Percentiles rank a stretch among this genome's conserved stretches.
Evolutionary conservation across 2,113 vertebrate species (phyloP).

Genomic region (Anthoscopus minutus): DNA sequence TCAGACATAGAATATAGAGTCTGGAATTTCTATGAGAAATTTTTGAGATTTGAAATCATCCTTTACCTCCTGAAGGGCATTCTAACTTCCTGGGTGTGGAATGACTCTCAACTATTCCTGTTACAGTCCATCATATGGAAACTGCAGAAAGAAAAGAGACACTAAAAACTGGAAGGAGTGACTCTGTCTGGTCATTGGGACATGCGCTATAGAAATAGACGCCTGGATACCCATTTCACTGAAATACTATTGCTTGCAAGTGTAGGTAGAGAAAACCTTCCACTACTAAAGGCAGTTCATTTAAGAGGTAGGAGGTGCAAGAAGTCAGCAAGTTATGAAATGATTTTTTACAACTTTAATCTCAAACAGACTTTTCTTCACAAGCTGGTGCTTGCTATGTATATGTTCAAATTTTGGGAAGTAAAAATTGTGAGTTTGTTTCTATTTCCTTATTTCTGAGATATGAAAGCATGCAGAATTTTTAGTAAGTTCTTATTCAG

Average conservation of each 20-base stretch:
- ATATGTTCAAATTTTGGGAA: not conserved
- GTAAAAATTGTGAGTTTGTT: not conserved
- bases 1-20: not conserved
- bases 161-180: not conserved
- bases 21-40: not conserved
- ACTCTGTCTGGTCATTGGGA: not conserved
- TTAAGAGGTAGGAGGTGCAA: not conserved
- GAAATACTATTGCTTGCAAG: not conserved
- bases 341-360: not conserved
- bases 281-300: not conserved
- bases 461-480: not conserved
- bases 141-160: not conserved
- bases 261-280: not conserved
- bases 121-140: rapidly evolving
- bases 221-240: not conserved
- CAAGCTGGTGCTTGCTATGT: not conserved
- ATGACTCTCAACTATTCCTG: not conserved
- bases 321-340: not conserved
- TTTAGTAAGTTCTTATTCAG: not conserved
- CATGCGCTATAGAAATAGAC: not conserved
- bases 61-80: not conserved
- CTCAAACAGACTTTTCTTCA: not conserved
- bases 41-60: not conserved
- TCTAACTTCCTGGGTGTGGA: not conserved
- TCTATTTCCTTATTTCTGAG: not conserved